phyloP scores from a whole-genome alignment of 2,113 vertebrate species.

The Tetrao urogallus region DNA sequence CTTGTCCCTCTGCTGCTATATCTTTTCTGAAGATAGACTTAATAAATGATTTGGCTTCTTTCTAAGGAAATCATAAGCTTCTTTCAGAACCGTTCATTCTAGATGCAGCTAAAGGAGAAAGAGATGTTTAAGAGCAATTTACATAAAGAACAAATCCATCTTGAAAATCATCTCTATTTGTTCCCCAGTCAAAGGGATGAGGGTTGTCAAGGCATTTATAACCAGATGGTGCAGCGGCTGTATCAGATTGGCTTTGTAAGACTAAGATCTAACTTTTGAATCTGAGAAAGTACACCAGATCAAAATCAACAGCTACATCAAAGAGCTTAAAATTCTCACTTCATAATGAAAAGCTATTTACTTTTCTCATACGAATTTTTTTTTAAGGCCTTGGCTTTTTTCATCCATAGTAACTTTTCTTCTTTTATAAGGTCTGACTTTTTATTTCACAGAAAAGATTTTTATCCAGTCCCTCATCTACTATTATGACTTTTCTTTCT shows the following conservation, averaged over 20 bases:
- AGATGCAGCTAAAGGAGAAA: conserved; percentile 42
- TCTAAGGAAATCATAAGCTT: conserved; percentile 36
- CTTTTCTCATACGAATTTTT: conserved; percentile 20
- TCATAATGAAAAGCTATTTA: conserved; percentile 43
- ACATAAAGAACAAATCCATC: conserved; percentile 61
- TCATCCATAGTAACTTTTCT: background rate
- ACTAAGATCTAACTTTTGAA: conserved; percentile 47
- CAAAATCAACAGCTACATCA: conserved; percentile 54
- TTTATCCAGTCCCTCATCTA: background rate
- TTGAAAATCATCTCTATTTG: conserved; percentile 71
- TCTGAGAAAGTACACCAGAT: conserved; percentile 26
- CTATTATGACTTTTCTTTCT: background rate
- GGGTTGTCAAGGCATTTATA: conserved; percentile 43
- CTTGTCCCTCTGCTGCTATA: conserved; percentile 1
- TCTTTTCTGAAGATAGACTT: conserved; percentile 17
- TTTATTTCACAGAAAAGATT: background rate
- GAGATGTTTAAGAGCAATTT: conserved; percentile 64
- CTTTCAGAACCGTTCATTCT: conserved; percentile 35
- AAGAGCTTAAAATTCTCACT: conserved; percentile 48
- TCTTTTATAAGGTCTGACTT: conserved; percentile 4
- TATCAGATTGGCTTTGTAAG: conserved; percentile 63
- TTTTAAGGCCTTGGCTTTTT: conserved; percentile 4
- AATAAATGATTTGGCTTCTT: conserved; percentile 34
- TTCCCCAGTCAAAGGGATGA: conserved; percentile 56
- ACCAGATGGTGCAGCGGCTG: conserved; percentile 54